These are phyloP conservation scores for Rhabdophis nuchalis DNA, from an alignment of 2,797 vertebrate genomes.

Conservation along the genomic window DNA sequence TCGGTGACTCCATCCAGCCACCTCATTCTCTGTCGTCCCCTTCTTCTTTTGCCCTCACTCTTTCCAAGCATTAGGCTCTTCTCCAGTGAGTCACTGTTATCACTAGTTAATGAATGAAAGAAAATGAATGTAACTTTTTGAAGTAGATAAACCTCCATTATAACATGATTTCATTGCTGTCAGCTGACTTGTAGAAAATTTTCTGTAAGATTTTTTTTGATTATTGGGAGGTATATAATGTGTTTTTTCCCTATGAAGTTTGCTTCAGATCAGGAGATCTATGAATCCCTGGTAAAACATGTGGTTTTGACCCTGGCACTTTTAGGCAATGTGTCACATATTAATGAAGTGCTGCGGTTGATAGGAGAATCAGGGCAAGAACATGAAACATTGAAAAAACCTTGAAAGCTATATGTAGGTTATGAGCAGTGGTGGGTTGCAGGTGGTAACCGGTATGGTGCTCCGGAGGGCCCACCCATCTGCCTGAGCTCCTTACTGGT, in stretches of 20 bases:
- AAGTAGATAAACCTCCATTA: not conserved
- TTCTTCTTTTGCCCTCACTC: too few species aligned
- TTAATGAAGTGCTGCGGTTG: not conserved
- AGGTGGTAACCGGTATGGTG: too few species aligned
- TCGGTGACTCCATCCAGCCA: too few species aligned
- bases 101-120: not conserved
- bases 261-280: not conserved
- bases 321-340: not conserved
- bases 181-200: not conserved
- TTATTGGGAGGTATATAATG: not conserved
- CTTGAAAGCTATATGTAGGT: not conserved
- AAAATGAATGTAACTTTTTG: not conserved
- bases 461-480: too few species aligned
- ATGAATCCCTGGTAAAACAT: not conserved
- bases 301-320: not conserved
- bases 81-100: not conserved
- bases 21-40: too few species aligned
- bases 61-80: too few species aligned
- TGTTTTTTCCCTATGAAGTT: not conserved
- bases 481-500: too few species aligned
- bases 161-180: not conserved
- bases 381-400: not conserved
- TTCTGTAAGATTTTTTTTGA: not conserved
- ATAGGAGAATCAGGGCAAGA: not conserved
- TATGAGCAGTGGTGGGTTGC: too few species aligned